These are phyloP conservation scores for Ochlodes sylvanus DNA, from an alignment of 2,888 invertebrate genomes.

Conservation along the genomic window DNA sequence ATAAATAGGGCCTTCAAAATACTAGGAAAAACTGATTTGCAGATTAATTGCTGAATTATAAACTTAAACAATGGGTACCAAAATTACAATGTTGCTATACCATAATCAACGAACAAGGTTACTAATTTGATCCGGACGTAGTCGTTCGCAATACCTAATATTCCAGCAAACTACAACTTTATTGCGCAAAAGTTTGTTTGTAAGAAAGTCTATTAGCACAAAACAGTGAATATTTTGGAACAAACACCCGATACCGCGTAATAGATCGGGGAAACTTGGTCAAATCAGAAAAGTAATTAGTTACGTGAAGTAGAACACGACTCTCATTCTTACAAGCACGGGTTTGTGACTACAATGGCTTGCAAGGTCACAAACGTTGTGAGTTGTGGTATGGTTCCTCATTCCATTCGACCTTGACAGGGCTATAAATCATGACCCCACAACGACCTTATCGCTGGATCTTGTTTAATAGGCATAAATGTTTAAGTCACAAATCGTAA, in stretches of 20 bases:
- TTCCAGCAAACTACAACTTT: constrained; percentile 5
- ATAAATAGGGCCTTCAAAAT: too few species aligned
- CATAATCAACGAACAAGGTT: neutral
- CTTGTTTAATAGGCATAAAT: constrained; percentile 31
- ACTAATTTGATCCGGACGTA: neutral
- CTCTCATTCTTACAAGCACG: constrained; percentile 22
- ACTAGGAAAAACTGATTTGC: neutral
- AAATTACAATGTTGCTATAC: neutral
- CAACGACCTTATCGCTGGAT: constrained; percentile 25
- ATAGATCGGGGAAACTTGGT: constrained; percentile 25
- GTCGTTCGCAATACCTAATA: neutral
- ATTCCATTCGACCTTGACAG: constrained; percentile 28
- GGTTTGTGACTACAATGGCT: constrained; percentile 24
- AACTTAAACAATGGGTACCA: neutral
- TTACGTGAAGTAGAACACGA: constrained; percentile 18
- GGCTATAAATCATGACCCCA: constrained; percentile 28
- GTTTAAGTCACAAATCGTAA: constrained; percentile 25
- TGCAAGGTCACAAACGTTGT: constrained; percentile 26
- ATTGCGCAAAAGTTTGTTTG: neutral
- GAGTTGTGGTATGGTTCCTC: constrained; percentile 24
- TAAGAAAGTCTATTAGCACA: constrained; percentile 35
- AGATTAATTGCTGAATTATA: neutral
- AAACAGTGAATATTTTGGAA: constrained; percentile 21
- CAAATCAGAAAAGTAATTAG: constrained; percentile 27
- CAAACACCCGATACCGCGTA: constrained; percentile 26